Conservation (phyloP, 2,113 vertebrate species). For the Albula goreensis region DNA sequence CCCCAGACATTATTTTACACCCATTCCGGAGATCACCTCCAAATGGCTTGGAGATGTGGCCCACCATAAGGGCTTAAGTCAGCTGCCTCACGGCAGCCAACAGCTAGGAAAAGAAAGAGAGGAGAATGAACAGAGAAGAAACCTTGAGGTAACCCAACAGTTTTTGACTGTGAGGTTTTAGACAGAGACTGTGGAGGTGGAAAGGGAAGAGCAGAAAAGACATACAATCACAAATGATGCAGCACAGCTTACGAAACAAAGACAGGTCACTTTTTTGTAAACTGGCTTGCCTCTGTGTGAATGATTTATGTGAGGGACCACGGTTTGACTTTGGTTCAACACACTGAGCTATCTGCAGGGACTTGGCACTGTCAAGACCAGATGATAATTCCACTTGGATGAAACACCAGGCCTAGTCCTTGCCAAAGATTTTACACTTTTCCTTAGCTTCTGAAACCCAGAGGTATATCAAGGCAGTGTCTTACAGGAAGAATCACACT, state of each 20-base stretch:
- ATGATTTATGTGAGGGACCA: not conserved
- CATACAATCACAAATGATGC: not conserved
- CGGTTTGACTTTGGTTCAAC: not conserved
- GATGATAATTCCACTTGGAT: not conserved
- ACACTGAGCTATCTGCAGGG: not conserved
- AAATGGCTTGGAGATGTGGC: constrained; percentile 39
- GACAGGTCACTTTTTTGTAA: not conserved
- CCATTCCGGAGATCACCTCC: constrained; percentile 47
- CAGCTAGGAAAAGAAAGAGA: not conserved
- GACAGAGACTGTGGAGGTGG: too few species aligned
- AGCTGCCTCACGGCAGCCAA: not conserved
- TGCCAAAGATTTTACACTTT: not conserved
- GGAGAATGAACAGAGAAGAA: not conserved
- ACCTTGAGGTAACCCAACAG: not conserved
- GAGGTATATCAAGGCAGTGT: not conserved
- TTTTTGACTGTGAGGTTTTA: not conserved
- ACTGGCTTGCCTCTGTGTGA: not conserved
- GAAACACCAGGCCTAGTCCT: not conserved
- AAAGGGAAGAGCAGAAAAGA: not conserved
- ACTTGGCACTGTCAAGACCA: not conserved
- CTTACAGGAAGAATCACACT: not conserved
- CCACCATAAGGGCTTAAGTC: constrained; percentile 23
- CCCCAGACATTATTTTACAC: constrained; percentile 58
- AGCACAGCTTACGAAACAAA: not conserved
- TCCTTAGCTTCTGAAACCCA: not conserved